Percentiles rank a stretch among this genome's conserved stretches.
These are phyloP conservation scores for Episyrphus balteatus DNA, from an alignment of 1,140 invertebrate genomes.

Conservation along the genomic window DNA sequence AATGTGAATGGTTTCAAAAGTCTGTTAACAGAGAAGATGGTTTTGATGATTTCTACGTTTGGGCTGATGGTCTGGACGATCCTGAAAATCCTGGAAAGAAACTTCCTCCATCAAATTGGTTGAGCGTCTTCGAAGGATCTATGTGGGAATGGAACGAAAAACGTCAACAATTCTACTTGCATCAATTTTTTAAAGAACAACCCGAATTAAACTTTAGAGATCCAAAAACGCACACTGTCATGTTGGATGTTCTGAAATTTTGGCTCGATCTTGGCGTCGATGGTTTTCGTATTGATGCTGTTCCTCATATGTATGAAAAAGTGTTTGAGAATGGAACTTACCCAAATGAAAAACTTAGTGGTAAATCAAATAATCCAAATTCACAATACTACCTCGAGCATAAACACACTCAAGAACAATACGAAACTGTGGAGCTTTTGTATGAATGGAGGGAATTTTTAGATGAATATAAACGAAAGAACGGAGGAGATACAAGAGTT, in stretches of 20 bases:
- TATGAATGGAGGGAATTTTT: constrained; percentile 47
- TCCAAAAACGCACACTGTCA: constrained; percentile 41
- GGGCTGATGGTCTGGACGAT: constrained; percentile 42
- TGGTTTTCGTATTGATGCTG: constrained; percentile 58
- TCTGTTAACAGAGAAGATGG: constrained; percentile 41
- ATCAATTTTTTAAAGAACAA: constrained; percentile 50
- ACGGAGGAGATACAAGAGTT: constrained; percentile 39
- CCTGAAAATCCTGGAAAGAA: constrained; percentile 23
- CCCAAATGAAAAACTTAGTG: constrained; percentile 47
- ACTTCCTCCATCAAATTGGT: constrained; percentile 47
- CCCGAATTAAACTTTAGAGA: constrained; percentile 61
- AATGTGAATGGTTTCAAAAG: constrained; percentile 61
- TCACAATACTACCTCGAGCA: constrained; percentile 48
- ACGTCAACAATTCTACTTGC: constrained; percentile 47
- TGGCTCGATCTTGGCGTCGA: constrained; percentile 61
- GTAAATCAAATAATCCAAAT: constrained; percentile 27
- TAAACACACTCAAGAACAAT: constrained; percentile 48
- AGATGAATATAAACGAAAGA: constrained; percentile 40
- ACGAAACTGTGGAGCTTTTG: constrained; percentile 48
- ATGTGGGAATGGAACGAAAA: constrained; percentile 45
- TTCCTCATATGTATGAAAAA: constrained; percentile 46
- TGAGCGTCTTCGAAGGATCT: constrained; percentile 29
- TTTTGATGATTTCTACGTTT: constrained; percentile 63
- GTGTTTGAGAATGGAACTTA: constrained; percentile 40
- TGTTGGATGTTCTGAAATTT: constrained; percentile 51